Conservation (phyloP, 2,113 vertebrate species). For the Athene cunicularia region DNA sequence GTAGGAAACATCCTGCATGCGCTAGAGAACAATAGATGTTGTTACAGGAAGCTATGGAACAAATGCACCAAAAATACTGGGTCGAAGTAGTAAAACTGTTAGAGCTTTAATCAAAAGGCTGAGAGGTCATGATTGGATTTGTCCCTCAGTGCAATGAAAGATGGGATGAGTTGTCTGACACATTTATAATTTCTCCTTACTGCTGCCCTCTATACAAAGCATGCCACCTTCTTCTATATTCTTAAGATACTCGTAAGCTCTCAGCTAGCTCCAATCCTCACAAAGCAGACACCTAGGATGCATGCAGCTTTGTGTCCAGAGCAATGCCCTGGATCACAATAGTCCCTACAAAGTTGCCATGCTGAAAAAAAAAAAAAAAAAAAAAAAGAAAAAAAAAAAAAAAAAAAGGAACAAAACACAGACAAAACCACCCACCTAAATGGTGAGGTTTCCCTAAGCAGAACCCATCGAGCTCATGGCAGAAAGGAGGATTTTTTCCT, state of each 20-base stretch:
- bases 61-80: not conserved
- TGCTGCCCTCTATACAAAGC: not conserved
- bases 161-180: not conserved
- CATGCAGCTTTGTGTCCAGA: not conserved
- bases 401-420: not conserved
- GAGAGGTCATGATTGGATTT: not conserved
- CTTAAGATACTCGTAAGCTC: not conserved
- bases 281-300: not conserved
- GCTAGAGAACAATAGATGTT: not conserved
- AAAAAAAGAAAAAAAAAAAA: too few relatives aligned
- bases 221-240: not conserved
- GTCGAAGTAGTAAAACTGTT: not conserved
- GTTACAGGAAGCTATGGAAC: not conserved
- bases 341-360: not conserved
- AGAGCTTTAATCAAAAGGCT: not conserved
- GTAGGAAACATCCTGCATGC: not conserved
- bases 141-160: not conserved
- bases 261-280: not conserved
- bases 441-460: not conserved
- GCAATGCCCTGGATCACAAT: fast-evolving
- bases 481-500: not conserved
- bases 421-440: not conserved
- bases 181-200: not conserved
- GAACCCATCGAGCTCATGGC: not conserved
- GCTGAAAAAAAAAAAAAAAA: not conserved